Conservation (phyloP, 2,797 vertebrate species). For the Okamejei kenojei region DNA sequence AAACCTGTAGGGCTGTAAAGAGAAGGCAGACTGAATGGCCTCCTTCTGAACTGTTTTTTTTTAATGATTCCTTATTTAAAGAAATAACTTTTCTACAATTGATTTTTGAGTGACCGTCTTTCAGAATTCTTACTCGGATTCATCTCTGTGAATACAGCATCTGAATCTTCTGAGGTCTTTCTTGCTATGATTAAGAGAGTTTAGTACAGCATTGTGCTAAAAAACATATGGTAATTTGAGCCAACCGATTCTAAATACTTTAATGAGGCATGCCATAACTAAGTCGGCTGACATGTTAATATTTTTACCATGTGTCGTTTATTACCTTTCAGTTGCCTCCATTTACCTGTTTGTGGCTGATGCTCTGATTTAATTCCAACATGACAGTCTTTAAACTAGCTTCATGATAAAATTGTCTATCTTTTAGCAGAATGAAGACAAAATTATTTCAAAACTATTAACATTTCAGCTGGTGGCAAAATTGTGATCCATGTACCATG, state of each 20-base stretch:
- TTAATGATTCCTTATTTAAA: not conserved
- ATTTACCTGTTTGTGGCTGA: not conserved
- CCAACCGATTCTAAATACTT: not conserved
- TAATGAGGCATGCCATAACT: not conserved
- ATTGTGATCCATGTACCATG: not conserved
- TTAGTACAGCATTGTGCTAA: not conserved
- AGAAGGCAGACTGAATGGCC: no score
- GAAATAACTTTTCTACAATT: not conserved
- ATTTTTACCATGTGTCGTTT: not conserved
- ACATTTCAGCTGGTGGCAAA: not conserved
- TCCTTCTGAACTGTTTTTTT: no score
- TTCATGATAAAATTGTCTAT: not conserved
- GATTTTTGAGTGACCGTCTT: not conserved
- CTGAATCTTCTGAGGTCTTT: not conserved
- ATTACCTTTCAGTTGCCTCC: not conserved
- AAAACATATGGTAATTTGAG: not conserved
- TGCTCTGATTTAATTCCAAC: not conserved
- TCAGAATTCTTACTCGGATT: not conserved
- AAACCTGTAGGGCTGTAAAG: no score
- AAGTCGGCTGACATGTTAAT: not conserved
- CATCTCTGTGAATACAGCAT: not conserved
- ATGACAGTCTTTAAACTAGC: not conserved
- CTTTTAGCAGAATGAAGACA: not conserved
- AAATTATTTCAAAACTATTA: constrained; percentile 5
- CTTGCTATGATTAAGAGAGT: not conserved